Base-by-base conservation (phyloP, 2,113 vertebrate species). In the Enhydra lutris region DNA sequence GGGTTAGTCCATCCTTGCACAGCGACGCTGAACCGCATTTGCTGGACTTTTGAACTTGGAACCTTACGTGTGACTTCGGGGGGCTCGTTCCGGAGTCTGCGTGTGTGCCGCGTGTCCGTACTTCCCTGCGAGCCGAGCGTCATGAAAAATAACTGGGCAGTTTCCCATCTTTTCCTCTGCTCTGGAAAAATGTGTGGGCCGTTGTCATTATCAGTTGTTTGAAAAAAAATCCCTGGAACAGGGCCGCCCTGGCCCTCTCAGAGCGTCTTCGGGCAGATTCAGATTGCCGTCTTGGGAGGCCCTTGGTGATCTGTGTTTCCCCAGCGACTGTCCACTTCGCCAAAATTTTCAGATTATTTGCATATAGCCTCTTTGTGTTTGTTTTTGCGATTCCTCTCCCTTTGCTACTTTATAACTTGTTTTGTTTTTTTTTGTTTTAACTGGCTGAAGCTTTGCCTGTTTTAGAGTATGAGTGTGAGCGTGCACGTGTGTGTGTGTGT, bases 171-270 rank as follows among this genome's bases (percentile, higher is more conserved):
- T 59, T 31, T 12, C 21, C 13, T 92, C 42, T 61, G 7, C 55
- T 47, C 73, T 34, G 8, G 88, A 79, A 91, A 45, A 45, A 21
- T 4, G 0, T n/a, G 3, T 4, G 20, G 50, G 24, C 14, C 21
- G 0, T 3, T 4, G 9, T 57, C 4, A 14, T 36, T 26, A 45
- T 47, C 71, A 12, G 81, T 34, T 50, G 23, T 42, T 47, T 78
- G 57, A 52, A 78, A 61, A 47, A 50, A 31, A 74, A n/a, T 52
- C 13, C 6, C 50, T 8, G 31, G 76, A 36, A 83, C 67, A 9
- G 26, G 24, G 71, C 10, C 0, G 2, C 0, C 2, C 1, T n/a
- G 36, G 29, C 4, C 0, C 0, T 17, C 36, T 6, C 39, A 26
- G 67, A 14, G 1, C 9, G 3, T 36, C 29, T 20, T 20, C 67